Conservation (phyloP, 2,888 invertebrate genomes). For the Heteromurus nitidus region DNA sequence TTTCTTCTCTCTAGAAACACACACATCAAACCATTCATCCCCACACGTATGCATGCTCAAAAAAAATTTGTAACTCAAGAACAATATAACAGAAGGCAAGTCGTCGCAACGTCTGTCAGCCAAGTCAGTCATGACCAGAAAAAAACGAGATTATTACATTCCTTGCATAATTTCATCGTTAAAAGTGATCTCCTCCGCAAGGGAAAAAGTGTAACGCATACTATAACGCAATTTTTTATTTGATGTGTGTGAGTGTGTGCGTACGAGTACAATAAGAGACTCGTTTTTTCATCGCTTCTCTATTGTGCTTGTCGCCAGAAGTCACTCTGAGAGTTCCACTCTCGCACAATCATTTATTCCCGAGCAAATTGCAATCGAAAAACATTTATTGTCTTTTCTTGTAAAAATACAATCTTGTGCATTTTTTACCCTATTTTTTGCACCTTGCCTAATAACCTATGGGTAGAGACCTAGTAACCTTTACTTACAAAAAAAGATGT, state of each 20-base stretch:
- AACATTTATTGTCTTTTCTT: background rate
- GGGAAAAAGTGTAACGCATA: background rate
- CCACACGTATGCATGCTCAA: background rate
- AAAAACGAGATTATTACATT: constrained; percentile 23
- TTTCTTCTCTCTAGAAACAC: background rate
- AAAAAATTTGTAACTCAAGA: background rate
- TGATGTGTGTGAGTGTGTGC: background rate
- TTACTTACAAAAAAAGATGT: background rate
- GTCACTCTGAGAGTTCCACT: too few relatives aligned
- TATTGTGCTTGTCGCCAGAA: constrained; percentile 4
- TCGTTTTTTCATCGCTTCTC: too few relatives aligned
- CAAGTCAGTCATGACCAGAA: constrained; percentile 13
- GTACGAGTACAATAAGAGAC: background rate
- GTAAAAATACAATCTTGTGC: background rate
- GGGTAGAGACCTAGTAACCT: background rate
- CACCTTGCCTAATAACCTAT: background rate
- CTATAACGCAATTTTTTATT: background rate
- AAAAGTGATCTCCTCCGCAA: background rate
- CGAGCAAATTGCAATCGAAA: too few relatives aligned
- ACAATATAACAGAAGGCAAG: too few relatives aligned
- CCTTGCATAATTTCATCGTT: constrained; percentile 35
- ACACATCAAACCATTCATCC: background rate
- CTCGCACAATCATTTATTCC: too few relatives aligned
- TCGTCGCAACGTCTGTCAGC: too few relatives aligned
- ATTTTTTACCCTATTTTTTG: too few relatives aligned